Conservation (phyloP, 2,888 invertebrate species). For the Blastobasis adustella region DNA sequence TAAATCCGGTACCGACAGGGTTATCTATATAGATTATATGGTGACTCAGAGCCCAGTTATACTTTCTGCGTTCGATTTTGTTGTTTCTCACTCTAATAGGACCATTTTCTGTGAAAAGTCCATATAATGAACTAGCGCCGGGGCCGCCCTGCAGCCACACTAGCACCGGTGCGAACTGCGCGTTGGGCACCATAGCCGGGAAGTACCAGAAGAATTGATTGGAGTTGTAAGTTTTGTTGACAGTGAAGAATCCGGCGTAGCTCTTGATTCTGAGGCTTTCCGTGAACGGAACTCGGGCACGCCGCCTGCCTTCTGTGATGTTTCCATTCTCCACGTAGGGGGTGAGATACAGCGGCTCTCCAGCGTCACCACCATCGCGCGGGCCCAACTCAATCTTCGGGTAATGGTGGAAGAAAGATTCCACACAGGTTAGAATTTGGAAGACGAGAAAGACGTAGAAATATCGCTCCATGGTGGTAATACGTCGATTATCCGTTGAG, state of each 20-base stretch:
- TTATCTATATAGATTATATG: slow-evolving; percentile 93
- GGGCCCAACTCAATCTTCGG: slow-evolving; percentile 44
- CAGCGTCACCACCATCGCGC: slow-evolving; percentile 49
- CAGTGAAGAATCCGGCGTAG: slow-evolving; percentile 89
- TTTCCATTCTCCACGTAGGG: slow-evolving; percentile 82
- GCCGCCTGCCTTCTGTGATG: slow-evolving; percentile 76
- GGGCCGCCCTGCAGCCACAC: slow-evolving; percentile 93
- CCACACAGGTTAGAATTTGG: slow-evolving; percentile 26
- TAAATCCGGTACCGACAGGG: slow-evolving; percentile 94
- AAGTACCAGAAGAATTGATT: slow-evolving; percentile 96
- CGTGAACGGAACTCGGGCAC: slow-evolving; percentile 73
- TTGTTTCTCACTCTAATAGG: slow-evolving; percentile 67
- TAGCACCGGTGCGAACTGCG: slow-evolving; percentile 79
- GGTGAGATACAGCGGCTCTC: slow-evolving; percentile 83
- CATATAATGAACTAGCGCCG: slow-evolving; percentile 85
- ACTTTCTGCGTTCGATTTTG: slow-evolving; percentile 76
- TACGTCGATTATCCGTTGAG: neutral
- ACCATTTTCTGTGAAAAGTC: slow-evolving; percentile 89
- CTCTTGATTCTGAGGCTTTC: slow-evolving; percentile 77
- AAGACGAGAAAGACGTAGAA: slow-evolving; percentile 27
- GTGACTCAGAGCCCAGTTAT: slow-evolving; percentile 87
- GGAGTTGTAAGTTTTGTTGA: slow-evolving; percentile 83
- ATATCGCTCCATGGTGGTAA: slow-evolving; percentile 28
- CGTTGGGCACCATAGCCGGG: slow-evolving; percentile 77
- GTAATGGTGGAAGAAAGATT: slow-evolving; percentile 47